phyloP scores from a whole-genome alignment of 2,797 vertebrate species.

The Pangasius mekongensis region DNA sequence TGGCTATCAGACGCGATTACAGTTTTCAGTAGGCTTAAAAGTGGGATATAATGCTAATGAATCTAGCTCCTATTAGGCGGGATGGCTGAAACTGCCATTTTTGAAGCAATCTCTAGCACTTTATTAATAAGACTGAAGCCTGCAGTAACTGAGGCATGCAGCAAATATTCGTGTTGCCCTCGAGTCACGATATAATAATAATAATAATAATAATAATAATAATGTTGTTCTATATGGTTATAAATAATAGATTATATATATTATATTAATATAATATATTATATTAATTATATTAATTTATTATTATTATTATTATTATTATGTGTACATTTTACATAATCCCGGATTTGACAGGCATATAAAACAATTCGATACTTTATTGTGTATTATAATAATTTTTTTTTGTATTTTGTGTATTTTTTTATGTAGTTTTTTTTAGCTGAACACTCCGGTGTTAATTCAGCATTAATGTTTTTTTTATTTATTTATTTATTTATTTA shows the following conservation, averaged over 20 bases:
- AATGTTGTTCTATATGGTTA: too few relatives aligned
- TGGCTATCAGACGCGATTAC: background rate
- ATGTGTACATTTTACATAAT: background rate
- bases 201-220: too few relatives aligned
- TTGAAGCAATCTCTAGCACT: background rate
- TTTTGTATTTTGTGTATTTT: background rate
- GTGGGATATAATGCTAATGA: background rate
- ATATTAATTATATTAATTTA: too few relatives aligned
- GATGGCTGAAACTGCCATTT: background rate
- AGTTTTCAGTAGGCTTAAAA: background rate
- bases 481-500: too few relatives aligned
- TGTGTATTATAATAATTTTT: background rate
- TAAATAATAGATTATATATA: too few relatives aligned
- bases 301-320: background rate
- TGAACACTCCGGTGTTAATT: background rate
- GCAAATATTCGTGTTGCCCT: background rate
- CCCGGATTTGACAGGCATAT: background rate
- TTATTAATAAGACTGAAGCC: background rate
- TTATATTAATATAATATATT: too few relatives aligned
- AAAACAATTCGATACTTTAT: background rate
- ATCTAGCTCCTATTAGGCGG: background rate
- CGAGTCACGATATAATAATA: too few relatives aligned
- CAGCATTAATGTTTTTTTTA: background rate
- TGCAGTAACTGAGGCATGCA: background rate
- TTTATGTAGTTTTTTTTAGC: background rate